These are phyloP conservation scores for Scopus umbretta DNA, from an alignment of 2,113 vertebrate species.

Conservation along the genomic window DNA sequence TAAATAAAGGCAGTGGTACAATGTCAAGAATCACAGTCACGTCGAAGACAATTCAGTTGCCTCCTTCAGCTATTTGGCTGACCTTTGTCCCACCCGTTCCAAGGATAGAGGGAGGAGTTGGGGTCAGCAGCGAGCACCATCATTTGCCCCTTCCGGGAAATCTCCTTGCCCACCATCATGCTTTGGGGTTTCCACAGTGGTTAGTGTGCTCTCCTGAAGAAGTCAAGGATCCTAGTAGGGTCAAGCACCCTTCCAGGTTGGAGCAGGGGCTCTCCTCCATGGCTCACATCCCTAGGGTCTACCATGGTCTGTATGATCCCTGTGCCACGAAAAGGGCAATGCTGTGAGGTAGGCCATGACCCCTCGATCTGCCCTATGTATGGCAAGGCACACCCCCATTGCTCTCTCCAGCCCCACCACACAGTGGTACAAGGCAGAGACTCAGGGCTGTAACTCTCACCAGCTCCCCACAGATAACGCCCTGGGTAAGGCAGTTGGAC, in stretches of 20 bases:
- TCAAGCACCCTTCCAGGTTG: neutral
- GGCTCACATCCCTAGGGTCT: neutral
- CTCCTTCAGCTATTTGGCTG: neutral
- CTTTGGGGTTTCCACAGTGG: neutral
- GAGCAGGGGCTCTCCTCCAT: neutral
- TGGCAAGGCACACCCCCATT: neutral
- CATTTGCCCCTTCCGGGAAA: neutral
- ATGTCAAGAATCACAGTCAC: neutral
- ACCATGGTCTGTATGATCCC: neutral
- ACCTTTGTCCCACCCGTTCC: neutral
- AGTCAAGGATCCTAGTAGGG: neutral
- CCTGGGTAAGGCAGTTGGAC: neutral
- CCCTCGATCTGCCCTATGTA: rapidly evolving
- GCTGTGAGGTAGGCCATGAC: neutral
- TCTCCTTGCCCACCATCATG: neutral
- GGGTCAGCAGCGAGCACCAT: neutral
- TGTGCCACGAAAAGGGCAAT: neutral
- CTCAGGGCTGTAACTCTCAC: neutral
- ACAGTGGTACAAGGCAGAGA: neutral
- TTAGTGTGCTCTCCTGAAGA: neutral
- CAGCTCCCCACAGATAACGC: neutral
- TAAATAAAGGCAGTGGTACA: neutral
- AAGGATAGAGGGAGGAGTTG: neutral
- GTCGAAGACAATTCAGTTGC: neutral
- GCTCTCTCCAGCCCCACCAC: neutral